These are phyloP conservation scores for Leucophenga varia DNA, from an alignment of 1,140 invertebrate species.

Conservation along the genomic window DNA sequence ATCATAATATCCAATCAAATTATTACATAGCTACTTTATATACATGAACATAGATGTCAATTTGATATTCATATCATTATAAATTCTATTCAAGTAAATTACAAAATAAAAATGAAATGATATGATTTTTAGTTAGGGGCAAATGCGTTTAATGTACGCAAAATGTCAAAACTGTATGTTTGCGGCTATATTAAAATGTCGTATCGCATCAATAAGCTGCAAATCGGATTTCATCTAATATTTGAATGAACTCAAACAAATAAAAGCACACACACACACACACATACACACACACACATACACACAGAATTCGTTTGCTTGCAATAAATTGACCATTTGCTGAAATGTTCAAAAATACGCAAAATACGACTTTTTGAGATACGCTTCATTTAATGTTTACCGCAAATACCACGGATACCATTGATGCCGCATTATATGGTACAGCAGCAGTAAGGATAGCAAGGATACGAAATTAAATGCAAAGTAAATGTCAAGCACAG, in stretches of 20 bases:
- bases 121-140: too few relatives aligned
- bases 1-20: background rate
- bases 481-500: background rate
- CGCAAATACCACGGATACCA: too few relatives aligned
- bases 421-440: too few relatives aligned
- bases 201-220: conserved; percentile 1
- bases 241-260: conserved; percentile 47
- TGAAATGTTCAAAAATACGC: too few relatives aligned
- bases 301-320: too few relatives aligned
- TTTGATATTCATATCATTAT: conserved; percentile 55
- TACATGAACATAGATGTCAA: too few relatives aligned
- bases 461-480: too few relatives aligned
- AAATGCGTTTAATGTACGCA: conserved; percentile 2
- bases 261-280: conserved; percentile 14
- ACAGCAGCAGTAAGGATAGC: too few relatives aligned
- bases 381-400: background rate
- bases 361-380: too few relatives aligned
- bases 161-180: background rate
- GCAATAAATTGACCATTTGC: too few relatives aligned
- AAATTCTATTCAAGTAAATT: conserved; percentile 33
- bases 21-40: background rate
- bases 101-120: too few relatives aligned
- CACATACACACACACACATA: conserved; percentile 12
- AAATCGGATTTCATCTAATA: conserved; percentile 38
- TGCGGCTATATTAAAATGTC: background rate